Evolutionary conservation across 2,888 invertebrate genomes (phyloP).

Genomic region (Pyrrhosoma nymphula): DNA sequence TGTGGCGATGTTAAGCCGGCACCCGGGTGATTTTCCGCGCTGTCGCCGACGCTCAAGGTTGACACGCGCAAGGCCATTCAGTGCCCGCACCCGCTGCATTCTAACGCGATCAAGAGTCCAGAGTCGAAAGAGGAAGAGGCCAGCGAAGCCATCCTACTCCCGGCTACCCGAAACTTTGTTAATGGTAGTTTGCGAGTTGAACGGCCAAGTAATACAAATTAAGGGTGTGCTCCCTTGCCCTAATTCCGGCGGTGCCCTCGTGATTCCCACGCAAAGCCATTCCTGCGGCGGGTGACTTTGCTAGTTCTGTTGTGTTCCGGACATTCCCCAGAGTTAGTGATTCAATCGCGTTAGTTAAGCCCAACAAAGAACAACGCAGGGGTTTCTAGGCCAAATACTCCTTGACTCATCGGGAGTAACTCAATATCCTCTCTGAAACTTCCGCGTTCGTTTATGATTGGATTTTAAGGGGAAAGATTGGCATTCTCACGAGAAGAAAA

Average conservation of each 20-base stretch:
- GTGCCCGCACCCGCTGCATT: background rate
- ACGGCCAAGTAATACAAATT: background rate
- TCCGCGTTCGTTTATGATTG: background rate
- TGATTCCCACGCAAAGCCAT: background rate
- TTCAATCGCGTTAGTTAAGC: slow-evolving; percentile 13
- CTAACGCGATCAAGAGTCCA: background rate
- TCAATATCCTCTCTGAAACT: background rate
- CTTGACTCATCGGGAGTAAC: background rate
- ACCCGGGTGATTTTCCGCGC: background rate
- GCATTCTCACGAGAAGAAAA: background rate
- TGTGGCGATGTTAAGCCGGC: background rate
- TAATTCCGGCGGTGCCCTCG: background rate
- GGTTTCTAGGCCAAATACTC: background rate
- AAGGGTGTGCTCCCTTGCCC: background rate
- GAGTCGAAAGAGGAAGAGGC: background rate
- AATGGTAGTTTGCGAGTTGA: background rate
- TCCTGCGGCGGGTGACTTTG: background rate
- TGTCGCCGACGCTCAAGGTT: background rate
- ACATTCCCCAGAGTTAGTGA: slow-evolving; percentile 23
- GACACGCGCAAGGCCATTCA: background rate
- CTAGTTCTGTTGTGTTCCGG: background rate
- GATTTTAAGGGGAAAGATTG: background rate
- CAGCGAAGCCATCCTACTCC: background rate
- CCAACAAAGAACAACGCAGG: background rate
- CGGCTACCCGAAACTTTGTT: background rate